Evolutionary conservation across 2,797 vertebrate species (phyloP), one percentile per base, ranked within the genome.

Genomic region (Sarcophilus harrisii): DNA sequence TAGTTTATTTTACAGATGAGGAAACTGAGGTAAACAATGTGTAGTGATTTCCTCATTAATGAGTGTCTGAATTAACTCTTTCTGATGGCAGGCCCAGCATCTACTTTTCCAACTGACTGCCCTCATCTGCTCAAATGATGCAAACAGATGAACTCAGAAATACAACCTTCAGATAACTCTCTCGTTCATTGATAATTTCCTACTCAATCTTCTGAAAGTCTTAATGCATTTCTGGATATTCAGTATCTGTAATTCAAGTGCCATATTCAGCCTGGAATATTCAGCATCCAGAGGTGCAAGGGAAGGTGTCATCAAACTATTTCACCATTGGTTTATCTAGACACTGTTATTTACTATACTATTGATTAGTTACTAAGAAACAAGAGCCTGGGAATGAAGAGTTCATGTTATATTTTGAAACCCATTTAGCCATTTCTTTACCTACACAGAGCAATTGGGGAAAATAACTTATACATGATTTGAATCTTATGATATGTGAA

Each of bases 71-170:
- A 57, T 32, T 29, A 14, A 29, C 1, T 32, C 60, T 62, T 62
- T 28, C 0, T 1, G 0, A 32, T 4, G 12, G 11, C 29, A 30
- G 9, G 29, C 3, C 29, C 0, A 4, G 11, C 3, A 11, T 13
- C 13, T 14, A 13, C 29, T 62, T 8, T 12, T 32, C 29, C 60
- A 30, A 0, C 10, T 32, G 11, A 62, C 29, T 62, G 29, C 12
- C 30, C 60, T 32, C 29, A 62, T 32, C 12, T 30, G 2, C 29
- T 32, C 29, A 30, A 62, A 62, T 66, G 30, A 66, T n/a, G 13
- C 5, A 5, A 28, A 66, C 30, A 14, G 60, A 14, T 66, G 4
- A 32, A 13, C 32, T 32, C 3, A 66, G 62, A n/a, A 66, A 66
- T 32, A 5, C 32, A 18, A 30, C 13, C 16, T 66, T n/a, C 32